These are phyloP conservation scores for Hyles vespertilio DNA, from an alignment of 1,140 invertebrate species.

Conservation along the genomic window DNA sequence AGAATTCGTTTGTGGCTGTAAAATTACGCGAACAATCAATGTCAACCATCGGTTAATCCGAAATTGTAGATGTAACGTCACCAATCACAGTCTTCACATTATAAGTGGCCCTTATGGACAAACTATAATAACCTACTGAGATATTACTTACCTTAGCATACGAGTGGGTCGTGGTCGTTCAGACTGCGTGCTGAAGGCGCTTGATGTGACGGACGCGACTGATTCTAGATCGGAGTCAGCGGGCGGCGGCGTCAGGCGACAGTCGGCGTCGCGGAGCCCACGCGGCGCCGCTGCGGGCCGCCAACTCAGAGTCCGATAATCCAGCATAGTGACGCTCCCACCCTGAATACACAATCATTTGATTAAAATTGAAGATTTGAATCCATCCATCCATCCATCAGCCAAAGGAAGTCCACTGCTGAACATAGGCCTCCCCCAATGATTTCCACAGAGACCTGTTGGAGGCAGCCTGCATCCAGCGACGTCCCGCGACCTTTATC, in stretches of 20 bases:
- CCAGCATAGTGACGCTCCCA: conserved; percentile 89
- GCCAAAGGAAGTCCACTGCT: too few species aligned
- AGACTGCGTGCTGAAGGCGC: conserved; percentile 94
- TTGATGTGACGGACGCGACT: conserved; percentile 89
- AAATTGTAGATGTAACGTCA: conserved; percentile 1
- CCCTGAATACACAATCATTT: conserved; percentile 54
- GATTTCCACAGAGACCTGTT: too few species aligned
- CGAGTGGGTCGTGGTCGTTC: conserved; percentile 86
- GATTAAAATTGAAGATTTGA: too few species aligned
- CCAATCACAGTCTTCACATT: too few species aligned
- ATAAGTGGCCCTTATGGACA: too few species aligned
- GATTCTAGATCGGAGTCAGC: conserved; percentile 93
- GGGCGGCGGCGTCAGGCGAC: conserved; percentile 83
- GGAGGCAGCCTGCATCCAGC: too few species aligned
- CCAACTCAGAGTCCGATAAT: conserved; percentile 88
- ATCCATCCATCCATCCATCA: too few species aligned
- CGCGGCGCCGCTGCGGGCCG: conserved; percentile 71
- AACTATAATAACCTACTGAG: too few species aligned
- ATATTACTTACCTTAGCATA: conserved; percentile 57
- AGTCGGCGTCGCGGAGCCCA: conserved; percentile 60
- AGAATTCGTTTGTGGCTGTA: conserved; percentile 37
- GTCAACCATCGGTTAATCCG: too few species aligned
- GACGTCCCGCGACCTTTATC: too few species aligned
- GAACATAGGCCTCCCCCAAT: too few species aligned
- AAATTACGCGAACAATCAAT: conserved; percentile 25